phyloP scores from a whole-genome alignment of 2,888 invertebrate species.

The Synanthedon vespiformis region DNA sequence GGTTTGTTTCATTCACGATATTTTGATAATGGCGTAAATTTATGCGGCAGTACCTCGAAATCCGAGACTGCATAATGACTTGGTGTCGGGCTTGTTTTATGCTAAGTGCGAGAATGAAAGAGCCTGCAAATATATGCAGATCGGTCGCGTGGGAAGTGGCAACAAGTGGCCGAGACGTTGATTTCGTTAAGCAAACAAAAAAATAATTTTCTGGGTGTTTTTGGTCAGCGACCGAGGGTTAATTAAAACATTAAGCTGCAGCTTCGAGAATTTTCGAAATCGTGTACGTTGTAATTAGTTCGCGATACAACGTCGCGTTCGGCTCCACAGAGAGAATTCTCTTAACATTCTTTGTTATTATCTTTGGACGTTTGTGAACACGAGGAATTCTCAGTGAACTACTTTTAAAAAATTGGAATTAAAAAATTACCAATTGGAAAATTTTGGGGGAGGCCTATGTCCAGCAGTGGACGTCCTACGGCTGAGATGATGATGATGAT shows the following conservation, averaged over 20 bases:
- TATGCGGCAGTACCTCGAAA: constrained; percentile 58
- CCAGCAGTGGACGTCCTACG: too few relatives aligned
- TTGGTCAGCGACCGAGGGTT: constrained; percentile 37
- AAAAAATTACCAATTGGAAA: too few relatives aligned
- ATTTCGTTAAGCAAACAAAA: constrained; percentile 32
- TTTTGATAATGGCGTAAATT: constrained; percentile 66
- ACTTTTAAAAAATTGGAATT: too few relatives aligned
- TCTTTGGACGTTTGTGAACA: not conserved
- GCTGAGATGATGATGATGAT: too few relatives aligned
- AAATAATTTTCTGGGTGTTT: constrained; percentile 22
- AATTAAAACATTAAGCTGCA: constrained; percentile 41
- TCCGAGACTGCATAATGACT: constrained; percentile 63
- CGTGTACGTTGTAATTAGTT: not conserved
- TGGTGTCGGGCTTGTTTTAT: constrained; percentile 63
- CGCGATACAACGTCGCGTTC: not conserved
- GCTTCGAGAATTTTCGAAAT: not conserved
- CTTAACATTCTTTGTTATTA: not conserved
- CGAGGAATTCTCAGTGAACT: not conserved
- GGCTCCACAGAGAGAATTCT: not conserved
- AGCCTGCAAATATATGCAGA: constrained; percentile 63
- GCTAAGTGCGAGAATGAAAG: constrained; percentile 61
- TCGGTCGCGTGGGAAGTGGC: constrained; percentile 64
- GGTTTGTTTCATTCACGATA: constrained; percentile 56
- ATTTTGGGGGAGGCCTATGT: too few relatives aligned
- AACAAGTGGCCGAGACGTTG: constrained; percentile 58